Conservation (phyloP, 2,888 invertebrate species). For the Phrixothrix hirtus region DNA sequence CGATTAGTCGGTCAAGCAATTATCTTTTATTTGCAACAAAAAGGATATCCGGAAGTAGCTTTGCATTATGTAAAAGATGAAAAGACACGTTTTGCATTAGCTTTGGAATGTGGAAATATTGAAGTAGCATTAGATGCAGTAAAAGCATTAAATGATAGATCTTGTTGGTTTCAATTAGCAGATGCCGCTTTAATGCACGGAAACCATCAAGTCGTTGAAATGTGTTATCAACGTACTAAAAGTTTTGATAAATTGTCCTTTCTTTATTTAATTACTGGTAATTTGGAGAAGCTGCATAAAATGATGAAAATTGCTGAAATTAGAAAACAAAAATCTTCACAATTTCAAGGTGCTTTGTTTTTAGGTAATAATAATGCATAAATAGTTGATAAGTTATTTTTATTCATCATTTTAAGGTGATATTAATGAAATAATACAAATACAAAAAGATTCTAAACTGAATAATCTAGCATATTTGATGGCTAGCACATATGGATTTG, state of each 20-base stretch:
- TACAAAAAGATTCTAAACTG: slow-evolving; percentile 77
- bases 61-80: slow-evolving; percentile 99
- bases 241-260: slow-evolving; percentile 99
- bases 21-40: slow-evolving; percentile 97
- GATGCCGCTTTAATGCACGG: slow-evolving; percentile 92
- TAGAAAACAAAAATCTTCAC: slow-evolving; percentile 93
- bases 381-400: slow-evolving; percentile 4
- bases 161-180: slow-evolving; percentile 94
- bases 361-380: slow-evolving; percentile 53
- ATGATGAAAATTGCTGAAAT: slow-evolving; percentile 99
- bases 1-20: slow-evolving; percentile 98
- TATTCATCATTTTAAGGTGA: slow-evolving; percentile 74
- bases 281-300: slow-evolving; percentile 93
- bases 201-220: slow-evolving; percentile 95
- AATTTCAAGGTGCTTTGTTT: slow-evolving; percentile 92
- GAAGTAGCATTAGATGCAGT: slow-evolving; percentile 97
- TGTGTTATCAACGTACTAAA: slow-evolving; percentile 99
- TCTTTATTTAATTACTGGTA: slow-evolving; percentile 96
- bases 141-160: slow-evolving; percentile 88
- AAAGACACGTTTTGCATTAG: slow-evolving; percentile 92
- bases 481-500: slow-evolving; percentile 87
- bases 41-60: slow-evolving; percentile 98
- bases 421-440: slow-evolving; percentile 82
- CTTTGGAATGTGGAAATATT: slow-evolving; percentile 97
- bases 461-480: slow-evolving; percentile 89